Base-by-base conservation (phyloP, 2,113 vertebrate species). In the Paraplagusia blochii region DNA sequence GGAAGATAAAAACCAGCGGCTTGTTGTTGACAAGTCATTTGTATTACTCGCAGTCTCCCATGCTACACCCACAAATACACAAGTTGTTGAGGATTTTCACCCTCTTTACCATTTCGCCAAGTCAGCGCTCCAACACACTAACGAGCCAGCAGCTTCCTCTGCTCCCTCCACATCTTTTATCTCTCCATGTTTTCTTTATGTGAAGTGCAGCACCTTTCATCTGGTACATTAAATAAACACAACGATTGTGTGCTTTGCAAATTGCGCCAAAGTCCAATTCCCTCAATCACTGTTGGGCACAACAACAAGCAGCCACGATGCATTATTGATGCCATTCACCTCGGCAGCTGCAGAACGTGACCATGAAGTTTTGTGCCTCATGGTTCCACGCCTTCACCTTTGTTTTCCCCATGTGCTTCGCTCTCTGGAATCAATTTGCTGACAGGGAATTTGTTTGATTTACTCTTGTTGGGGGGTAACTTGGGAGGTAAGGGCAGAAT, bases 301-400 rank as follows among this genome's bases (percentile, higher is more conserved):
- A 7, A 19, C 1, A 16, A 50, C 9, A 47, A 22, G 56, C 59
- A 0, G 6, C 59, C 0, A 5, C 1, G 46, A 69, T 87, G 56
- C 59, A 85, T 88, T 84, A 86, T 85, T 88, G 73, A 89, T 63
- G 15, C n/a, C 8, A 0, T 33, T 57, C 44, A 40, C 62, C 44
- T 48, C 10, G 13, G 11, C 53, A 34, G 36, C 19, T 9, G 49
- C 54, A 29, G n/a, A n/a, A 42, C 57, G 66, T 48, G 47, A 73
- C 12, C 13, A 53, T 44, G 5, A 48, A 34, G 17, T 34, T 14
- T 7, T 48, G 40, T 42, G 14, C 36, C 6, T 1, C 19, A 8
- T 33, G n/a, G 4, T 19, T 34, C 7, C 11, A 11, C 17, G 33
- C 40, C n/a, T 39, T 38, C 54, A 42, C 18, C 35, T 19, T 17